A percentile compares a stretch with the other conserved stretches of the same genome.
phyloP scores from a whole-genome alignment of 2,797 vertebrate genomes.

The Chanos chanos region DNA sequence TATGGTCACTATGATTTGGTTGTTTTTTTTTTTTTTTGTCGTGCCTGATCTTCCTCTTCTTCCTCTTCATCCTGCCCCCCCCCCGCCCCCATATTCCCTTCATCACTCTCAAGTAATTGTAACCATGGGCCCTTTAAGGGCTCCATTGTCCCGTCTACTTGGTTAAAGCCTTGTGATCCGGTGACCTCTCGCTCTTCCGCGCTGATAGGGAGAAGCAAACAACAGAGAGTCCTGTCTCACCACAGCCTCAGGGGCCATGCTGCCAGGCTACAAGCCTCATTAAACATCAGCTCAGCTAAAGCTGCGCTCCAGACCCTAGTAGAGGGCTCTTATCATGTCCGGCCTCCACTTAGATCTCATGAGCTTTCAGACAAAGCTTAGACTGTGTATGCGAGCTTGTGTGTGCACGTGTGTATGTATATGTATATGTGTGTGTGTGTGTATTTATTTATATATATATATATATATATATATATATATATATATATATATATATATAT shows the following conservation, averaged over 20 bases:
- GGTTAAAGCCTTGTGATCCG: neutral
- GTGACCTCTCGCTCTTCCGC: neutral
- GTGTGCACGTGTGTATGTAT: neutral
- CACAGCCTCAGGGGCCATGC: neutral
- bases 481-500: neutral
- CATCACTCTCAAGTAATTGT: too few relatives aligned
- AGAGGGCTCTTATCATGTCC: too few relatives aligned
- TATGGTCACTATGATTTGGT: too few relatives aligned
- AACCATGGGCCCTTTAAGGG: neutral
- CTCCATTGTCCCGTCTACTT: neutral
- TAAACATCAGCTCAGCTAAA: neutral
- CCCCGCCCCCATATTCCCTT: too few relatives aligned
- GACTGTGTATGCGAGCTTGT: neutral
- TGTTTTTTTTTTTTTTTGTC: too few relatives aligned
- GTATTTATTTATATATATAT: conserved; percentile 5
- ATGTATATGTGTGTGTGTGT: conserved; percentile 8
- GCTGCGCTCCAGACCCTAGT: too few relatives aligned
- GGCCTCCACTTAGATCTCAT: too few relatives aligned
- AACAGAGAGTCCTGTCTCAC: neutral
- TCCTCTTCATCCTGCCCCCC: too few relatives aligned
- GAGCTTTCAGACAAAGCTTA: too few relatives aligned
- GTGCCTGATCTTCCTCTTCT: too few relatives aligned
- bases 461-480: neutral
- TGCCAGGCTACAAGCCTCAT: neutral
- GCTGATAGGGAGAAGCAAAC: neutral